phyloP scores from a whole-genome alignment of 2,113 vertebrate genomes.

The Alosa alosa region DNA sequence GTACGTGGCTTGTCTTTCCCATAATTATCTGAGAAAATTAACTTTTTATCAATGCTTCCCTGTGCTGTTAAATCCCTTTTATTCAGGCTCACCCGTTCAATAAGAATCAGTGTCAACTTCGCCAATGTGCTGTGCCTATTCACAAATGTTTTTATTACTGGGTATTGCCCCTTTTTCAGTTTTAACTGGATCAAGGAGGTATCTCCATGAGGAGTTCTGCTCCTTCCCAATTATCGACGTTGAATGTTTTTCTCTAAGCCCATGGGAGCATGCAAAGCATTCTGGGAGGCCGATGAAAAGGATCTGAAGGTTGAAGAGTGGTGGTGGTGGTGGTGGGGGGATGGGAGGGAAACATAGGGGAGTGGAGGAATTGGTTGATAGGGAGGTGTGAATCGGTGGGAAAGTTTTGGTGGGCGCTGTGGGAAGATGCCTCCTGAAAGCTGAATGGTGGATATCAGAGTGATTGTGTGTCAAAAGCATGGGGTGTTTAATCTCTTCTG shows the following conservation, averaged over 20 bases:
- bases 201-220: constrained; percentile 39
- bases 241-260: constrained; percentile 36
- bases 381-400: constrained; percentile 39
- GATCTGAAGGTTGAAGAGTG: constrained; percentile 28
- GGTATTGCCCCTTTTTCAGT: constrained; percentile 38
- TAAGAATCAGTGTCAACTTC: neutral
- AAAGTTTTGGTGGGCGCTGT: neutral
- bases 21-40: neutral
- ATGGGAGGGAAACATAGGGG: neutral
- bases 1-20: neutral
- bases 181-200: constrained; percentile 39
- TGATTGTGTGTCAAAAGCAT: constrained; percentile 8
- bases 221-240: constrained; percentile 20
- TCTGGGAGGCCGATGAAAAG: constrained; percentile 43
- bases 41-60: neutral
- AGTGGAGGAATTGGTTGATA: constrained; percentile 27
- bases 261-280: constrained; percentile 35
- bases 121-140: neutral
- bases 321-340: constrained; percentile 35
- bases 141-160: constrained; percentile 22
- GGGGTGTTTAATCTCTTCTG: neutral
- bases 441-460: constrained; percentile 6
- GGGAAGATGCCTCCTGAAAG: constrained; percentile 6
- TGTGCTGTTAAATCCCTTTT: neutral
- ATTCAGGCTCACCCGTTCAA: neutral